These are phyloP conservation scores for Diplosoma virens DNA, from an alignment of 23 tunicate genomes.

Conservation along the genomic window DNA sequence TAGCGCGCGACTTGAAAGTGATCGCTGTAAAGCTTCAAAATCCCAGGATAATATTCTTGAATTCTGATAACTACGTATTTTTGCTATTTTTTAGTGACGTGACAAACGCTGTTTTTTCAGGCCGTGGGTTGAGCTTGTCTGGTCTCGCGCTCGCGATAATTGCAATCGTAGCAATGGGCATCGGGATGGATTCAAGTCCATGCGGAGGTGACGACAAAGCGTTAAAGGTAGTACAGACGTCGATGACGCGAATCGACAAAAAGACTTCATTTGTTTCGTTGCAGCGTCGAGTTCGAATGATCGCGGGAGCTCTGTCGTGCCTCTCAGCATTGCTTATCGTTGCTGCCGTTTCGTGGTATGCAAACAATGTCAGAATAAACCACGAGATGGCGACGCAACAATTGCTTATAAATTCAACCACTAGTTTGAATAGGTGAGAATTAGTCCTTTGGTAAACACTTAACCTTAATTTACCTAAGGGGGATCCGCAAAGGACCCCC, in stretches of 20 bases:
- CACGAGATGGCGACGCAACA: constrained; percentile 64
- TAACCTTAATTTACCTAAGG: no score
- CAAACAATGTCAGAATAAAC: constrained; percentile 51
- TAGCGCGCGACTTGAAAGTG: no score
- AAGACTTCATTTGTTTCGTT: not conserved
- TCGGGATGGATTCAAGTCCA: constrained; percentile 80
- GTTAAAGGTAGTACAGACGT: constrained; percentile 40
- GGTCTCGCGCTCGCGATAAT: constrained; percentile 44
- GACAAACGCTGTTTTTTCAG: constrained; percentile 18
- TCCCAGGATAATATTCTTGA: no score
- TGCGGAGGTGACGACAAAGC: constrained; percentile 63
- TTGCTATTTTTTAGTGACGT: not conserved
- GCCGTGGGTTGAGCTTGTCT: constrained; percentile 71
- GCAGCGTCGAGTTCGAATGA: constrained; percentile 72
- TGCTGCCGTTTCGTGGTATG: constrained; percentile 87
- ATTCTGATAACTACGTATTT: no score
- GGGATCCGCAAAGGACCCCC: no score
- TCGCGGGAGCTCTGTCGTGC: constrained; percentile 37
- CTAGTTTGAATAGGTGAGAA: constrained; percentile 29
- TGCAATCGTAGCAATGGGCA: constrained; percentile 20
- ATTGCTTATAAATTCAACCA: not conserved
- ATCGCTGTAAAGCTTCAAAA: no score
- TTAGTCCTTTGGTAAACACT: no score
- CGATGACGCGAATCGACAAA: not conserved
- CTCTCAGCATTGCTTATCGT: constrained; percentile 51